Evolutionary conservation across 2,888 invertebrate genomes (phyloP).

Genomic region (Sphaerophoria taeniata): DNA sequence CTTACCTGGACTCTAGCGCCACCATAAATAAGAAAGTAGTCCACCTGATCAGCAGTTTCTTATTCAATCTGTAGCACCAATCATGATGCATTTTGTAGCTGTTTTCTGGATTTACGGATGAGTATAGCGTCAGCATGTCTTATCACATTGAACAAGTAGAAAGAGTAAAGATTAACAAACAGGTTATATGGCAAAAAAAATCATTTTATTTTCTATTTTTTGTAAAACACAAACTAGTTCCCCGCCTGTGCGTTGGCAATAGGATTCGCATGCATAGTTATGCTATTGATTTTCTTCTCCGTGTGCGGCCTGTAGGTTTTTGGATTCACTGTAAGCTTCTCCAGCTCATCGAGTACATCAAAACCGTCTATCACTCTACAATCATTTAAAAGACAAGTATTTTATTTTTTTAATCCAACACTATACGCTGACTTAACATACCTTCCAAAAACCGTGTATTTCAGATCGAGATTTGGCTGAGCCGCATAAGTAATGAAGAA

Average conservation of each 20-base stretch:
- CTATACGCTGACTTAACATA: constrained; percentile 82
- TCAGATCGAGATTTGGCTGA: constrained; percentile 97
- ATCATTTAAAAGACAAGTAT: constrained; percentile 75
- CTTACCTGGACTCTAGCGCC: too few species aligned
- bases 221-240: constrained; percentile 34
- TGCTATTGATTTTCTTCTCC: constrained; percentile 93
- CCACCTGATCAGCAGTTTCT: too few species aligned
- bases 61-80: too few species aligned
- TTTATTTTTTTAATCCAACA: neutral
- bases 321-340: constrained; percentile 96
- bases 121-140: too few species aligned
- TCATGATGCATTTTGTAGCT: too few species aligned
- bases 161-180: too few species aligned
- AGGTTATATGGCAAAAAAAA: neutral
- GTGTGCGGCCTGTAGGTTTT: constrained; percentile 95
- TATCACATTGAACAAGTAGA: too few species aligned
- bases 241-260: constrained; percentile 86
- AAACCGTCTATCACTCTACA: constrained; percentile 98
- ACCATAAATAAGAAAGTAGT: too few species aligned
- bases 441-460: constrained; percentile 99
- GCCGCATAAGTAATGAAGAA: constrained; percentile 98
- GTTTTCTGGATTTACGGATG: too few species aligned
- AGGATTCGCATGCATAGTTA: constrained; percentile 99
- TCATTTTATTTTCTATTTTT: constrained; percentile 21
- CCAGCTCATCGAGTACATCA: constrained; percentile 97